These are phyloP conservation scores for Notothenia coriiceps DNA, from an alignment of 2,113 vertebrate genomes.

Conservation along the genomic window DNA sequence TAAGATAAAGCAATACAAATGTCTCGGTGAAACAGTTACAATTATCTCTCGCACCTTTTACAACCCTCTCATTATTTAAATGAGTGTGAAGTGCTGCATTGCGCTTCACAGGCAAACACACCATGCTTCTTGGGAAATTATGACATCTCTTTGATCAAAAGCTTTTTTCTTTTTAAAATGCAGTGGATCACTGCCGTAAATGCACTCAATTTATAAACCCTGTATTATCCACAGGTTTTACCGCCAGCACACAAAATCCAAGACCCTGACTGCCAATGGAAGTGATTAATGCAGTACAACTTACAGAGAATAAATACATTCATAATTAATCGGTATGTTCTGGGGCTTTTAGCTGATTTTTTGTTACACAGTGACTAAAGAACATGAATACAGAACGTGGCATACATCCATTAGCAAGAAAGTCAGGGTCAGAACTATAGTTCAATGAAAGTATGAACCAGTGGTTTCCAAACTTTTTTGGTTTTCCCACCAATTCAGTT, in stretches of 20 bases:
- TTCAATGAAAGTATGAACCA: neutral
- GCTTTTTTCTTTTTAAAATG: neutral
- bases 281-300: slow-evolving; percentile 46
- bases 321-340: neutral
- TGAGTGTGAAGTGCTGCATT: slow-evolving; percentile 60
- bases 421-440: neutral
- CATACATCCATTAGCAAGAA: neutral
- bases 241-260: slow-evolving; percentile 1
- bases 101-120: slow-evolving; percentile 61
- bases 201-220: slow-evolving; percentile 51
- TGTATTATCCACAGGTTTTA: slow-evolving; percentile 37
- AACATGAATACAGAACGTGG: neutral
- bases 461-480: neutral
- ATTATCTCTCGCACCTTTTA: slow-evolving; percentile 54
- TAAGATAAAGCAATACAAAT: slow-evolving; percentile 28
- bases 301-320: slow-evolving; percentile 15
- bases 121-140: slow-evolving; percentile 41
- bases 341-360: neutral
- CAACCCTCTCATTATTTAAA: slow-evolving; percentile 66
- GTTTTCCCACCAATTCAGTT: no score
- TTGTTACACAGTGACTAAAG: neutral
- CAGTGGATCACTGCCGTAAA: slow-evolving; percentile 26
- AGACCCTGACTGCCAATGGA: slow-evolving; percentile 23
- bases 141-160: slow-evolving; percentile 59
- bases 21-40: slow-evolving; percentile 60